Percentiles rank a stretch among this genome's conserved stretches.
Evolutionary conservation across 2,797 vertebrate genomes (phyloP).

Genomic region (Allobates femoralis): DNA sequence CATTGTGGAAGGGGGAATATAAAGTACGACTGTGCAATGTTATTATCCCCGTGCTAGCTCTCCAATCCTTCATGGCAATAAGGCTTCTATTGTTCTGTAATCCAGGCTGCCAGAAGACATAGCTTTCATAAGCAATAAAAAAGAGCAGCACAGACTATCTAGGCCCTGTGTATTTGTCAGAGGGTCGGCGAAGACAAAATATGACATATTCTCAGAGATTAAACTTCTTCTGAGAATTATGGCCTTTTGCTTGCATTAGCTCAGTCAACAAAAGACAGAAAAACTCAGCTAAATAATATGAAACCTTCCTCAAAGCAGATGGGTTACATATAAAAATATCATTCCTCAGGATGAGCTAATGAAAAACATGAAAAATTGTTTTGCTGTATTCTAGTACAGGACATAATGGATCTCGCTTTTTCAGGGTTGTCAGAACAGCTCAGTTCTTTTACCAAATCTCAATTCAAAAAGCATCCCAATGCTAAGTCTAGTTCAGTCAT

Average conservation of each 20-base stretch:
- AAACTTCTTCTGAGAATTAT: conserved; percentile 33
- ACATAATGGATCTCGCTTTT: background rate
- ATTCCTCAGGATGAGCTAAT: background rate
- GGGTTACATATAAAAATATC: conserved; percentile 1
- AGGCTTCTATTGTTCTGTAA: conserved; percentile 55
- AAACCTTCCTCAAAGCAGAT: conserved; percentile 29
- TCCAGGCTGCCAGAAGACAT: conserved; percentile 45
- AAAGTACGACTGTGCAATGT: conserved; percentile 46
- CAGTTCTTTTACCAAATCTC: background rate
- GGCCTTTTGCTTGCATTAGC: conserved; percentile 10
- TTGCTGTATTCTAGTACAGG: background rate
- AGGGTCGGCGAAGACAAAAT: conserved; percentile 28
- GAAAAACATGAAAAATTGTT: background rate
- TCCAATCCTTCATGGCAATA: conserved; percentile 54
- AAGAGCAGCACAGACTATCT: conserved; percentile 17
- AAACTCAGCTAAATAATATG: background rate
- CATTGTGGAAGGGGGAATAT: conserved; percentile 31
- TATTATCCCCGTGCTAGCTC: conserved; percentile 55
- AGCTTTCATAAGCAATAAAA: conserved; percentile 57
- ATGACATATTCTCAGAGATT: conserved; percentile 29
- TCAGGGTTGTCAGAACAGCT: conserved; percentile 13
- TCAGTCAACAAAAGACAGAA: background rate
- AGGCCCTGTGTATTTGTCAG: conserved; percentile 24
- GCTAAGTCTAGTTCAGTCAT: background rate
- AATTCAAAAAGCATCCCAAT: background rate